phyloP scores from a whole-genome alignment of 1,140 invertebrate species.

The Cydia amplana region DNA sequence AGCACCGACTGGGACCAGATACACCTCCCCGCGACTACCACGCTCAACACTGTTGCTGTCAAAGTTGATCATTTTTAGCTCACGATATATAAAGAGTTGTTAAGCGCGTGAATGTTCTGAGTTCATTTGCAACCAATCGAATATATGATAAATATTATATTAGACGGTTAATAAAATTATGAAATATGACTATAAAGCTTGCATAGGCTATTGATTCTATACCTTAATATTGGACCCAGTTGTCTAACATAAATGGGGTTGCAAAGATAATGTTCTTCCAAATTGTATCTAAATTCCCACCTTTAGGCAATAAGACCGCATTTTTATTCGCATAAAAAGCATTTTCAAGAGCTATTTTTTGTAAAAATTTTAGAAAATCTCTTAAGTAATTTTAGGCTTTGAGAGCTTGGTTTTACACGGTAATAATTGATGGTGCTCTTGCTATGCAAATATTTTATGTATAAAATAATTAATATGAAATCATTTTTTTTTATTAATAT shows the following conservation, averaged over 20 bases:
- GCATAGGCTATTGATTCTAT: background rate
- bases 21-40: slow-evolving; percentile 87
- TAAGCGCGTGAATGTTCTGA: slow-evolving; percentile 29
- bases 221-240: background rate
- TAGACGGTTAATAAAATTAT: slow-evolving; percentile 23
- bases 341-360: slow-evolving; percentile 19
- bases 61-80: slow-evolving; percentile 93
- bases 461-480: slow-evolving; percentile 7
- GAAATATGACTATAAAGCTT: background rate
- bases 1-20: slow-evolving; percentile 88
- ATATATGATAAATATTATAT: slow-evolving; percentile 33
- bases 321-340: slow-evolving; percentile 16
- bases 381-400: slow-evolving; percentile 4
- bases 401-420: slow-evolving; percentile 16
- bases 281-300: slow-evolving; percentile 31
- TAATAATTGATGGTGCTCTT: slow-evolving; percentile 21
- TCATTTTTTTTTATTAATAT: too few relatives aligned
- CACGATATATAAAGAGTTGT: background rate
- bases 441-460: background rate
- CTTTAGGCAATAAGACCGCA: slow-evolving; percentile 20
- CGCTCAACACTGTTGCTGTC: slow-evolving; percentile 91
- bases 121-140: slow-evolving; percentile 43
- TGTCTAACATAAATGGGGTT: background rate
- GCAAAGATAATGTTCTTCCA: slow-evolving; percentile 18
- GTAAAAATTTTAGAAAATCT: background rate